Conservation (phyloP, 2,797 vertebrate genomes). For the Oophaga sylvatica region DNA sequence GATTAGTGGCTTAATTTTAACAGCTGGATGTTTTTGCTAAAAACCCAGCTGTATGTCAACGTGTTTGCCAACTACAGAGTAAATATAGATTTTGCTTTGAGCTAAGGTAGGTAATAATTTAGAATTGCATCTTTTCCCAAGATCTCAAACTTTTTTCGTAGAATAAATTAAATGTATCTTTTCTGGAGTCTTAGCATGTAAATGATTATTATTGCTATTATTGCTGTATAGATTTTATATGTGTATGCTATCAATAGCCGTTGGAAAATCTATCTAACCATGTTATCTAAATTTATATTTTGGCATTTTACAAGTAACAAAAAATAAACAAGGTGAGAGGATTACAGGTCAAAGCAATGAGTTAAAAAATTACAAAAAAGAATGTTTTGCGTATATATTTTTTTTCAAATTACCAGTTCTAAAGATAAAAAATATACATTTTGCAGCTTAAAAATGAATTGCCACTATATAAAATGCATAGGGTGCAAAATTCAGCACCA, state of each 20-base stretch:
- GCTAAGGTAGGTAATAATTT: slow-evolving; percentile 10
- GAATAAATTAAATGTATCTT: neutral
- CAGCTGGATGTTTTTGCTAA: slow-evolving; percentile 55
- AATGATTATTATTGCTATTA: neutral
- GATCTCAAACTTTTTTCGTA: neutral
- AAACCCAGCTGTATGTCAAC: slow-evolving; percentile 47
- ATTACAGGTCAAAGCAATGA: too few relatives aligned
- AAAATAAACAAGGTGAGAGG: too few relatives aligned
- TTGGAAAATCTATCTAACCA: neutral
- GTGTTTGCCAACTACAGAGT: slow-evolving; percentile 47
- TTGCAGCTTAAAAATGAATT: too few relatives aligned
- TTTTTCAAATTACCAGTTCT: too few relatives aligned
- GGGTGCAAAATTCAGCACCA: neutral
- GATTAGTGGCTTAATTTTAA: slow-evolving; percentile 59
- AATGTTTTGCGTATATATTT: too few relatives aligned
- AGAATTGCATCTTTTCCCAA: neutral
- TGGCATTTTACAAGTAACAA: too few relatives aligned
- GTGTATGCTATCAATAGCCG: neutral
- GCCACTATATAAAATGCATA: too few relatives aligned
- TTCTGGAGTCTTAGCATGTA: neutral
- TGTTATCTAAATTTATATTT: too few relatives aligned
- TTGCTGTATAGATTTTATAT: neutral
- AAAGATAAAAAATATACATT: too few relatives aligned
- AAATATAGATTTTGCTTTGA: slow-evolving; percentile 26
- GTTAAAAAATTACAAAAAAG: too few relatives aligned